phyloP scores from a whole-genome alignment of 1,140 invertebrate species.

The Akabosia matsudoensis region DNA sequence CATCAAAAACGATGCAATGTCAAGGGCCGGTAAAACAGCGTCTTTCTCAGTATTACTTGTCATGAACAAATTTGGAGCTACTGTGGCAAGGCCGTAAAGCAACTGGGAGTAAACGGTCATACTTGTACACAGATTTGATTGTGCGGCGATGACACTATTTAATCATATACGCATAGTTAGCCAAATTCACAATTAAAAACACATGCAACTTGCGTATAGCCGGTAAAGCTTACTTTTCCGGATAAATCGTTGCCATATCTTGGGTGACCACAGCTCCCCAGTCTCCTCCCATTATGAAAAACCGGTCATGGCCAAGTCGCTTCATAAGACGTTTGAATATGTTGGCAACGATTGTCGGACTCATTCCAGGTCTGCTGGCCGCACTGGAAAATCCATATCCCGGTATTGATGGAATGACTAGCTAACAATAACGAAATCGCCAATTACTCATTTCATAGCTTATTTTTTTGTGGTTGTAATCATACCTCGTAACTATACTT shows the following conservation, averaged over 20 bases:
- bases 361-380: constrained; percentile 48
- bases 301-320: constrained; percentile 70
- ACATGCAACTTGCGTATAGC: background rate
- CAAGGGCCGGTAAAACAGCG: constrained; percentile 45
- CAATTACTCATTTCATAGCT: constrained; percentile 55
- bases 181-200: background rate
- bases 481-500: constrained; percentile 47
- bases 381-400: constrained; percentile 58
- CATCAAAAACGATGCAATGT: constrained; percentile 46
- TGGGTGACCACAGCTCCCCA: constrained; percentile 66
- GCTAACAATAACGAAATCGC: constrained; percentile 56
- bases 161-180: constrained; percentile 6
- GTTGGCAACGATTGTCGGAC: constrained; percentile 53
- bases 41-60: constrained; percentile 42
- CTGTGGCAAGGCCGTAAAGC: constrained; percentile 57
- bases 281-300: constrained; percentile 80
- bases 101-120: constrained; percentile 47
- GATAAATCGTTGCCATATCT: constrained; percentile 61
- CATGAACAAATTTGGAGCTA: constrained; percentile 47
- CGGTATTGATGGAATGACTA: constrained; percentile 57
- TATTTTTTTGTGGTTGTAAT: constrained; percentile 57
- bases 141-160: constrained; percentile 51
- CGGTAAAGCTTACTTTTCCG: constrained; percentile 56
- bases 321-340: constrained; percentile 80
- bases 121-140: constrained; percentile 51